Conservation (phyloP, 2,113 vertebrate species). For the Osmerus mordax region DNA sequence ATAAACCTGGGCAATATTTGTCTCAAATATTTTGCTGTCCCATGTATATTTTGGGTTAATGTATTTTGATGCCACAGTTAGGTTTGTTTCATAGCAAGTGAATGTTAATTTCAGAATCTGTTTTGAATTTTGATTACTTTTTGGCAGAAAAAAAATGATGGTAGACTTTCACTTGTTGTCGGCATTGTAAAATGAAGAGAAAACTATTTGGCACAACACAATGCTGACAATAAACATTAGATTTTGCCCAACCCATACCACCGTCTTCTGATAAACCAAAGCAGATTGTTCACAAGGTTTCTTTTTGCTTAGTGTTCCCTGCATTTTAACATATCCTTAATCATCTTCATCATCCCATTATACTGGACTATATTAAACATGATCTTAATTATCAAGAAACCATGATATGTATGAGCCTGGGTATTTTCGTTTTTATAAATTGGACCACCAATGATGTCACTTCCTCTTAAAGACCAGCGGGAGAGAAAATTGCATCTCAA, state of each 20-base stretch:
- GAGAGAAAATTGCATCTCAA: conserved; percentile 21
- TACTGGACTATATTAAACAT: conserved; percentile 15
- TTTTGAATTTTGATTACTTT: no score
- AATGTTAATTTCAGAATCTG: no score
- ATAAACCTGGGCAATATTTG: not conserved
- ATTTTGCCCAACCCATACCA: no score
- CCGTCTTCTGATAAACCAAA: no score
- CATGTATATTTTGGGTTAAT: not conserved
- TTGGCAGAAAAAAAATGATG: no score
- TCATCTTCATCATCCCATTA: conserved; percentile 26
- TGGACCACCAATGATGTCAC: conserved; percentile 20
- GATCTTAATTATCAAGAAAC: conserved; percentile 17
- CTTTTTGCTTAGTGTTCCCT: conserved; percentile 19
- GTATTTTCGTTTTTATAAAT: conserved; percentile 11
- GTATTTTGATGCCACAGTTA: not conserved
- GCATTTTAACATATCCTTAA: conserved; percentile 18
- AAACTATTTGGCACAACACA: not conserved
- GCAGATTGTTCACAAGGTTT: no score
- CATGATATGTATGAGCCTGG: conserved; percentile 14
- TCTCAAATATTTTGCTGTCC: not conserved
- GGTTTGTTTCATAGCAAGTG: not conserved
- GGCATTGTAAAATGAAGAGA: no score
- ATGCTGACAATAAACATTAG: not conserved
- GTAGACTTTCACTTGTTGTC: no score
- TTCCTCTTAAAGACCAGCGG: conserved; percentile 20